A percentile compares a stretch with the other conserved stretches of the same genome.
phyloP scores from a whole-genome alignment of 2,797 vertebrate species.

The Helostoma temminkii region DNA sequence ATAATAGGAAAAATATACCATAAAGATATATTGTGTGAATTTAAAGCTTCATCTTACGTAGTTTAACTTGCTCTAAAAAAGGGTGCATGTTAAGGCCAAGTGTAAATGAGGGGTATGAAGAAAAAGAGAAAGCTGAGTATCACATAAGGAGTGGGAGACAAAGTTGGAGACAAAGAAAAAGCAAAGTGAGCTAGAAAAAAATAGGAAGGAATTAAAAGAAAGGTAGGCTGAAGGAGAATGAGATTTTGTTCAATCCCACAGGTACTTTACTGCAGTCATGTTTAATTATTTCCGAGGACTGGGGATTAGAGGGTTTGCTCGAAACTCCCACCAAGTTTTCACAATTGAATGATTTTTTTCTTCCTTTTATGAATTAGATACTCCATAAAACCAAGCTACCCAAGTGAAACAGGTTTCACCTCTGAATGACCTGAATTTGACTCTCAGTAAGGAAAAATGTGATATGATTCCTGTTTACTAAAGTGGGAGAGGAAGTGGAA shows the following conservation, averaged over 20 bases:
- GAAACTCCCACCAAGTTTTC: constrained; percentile 37
- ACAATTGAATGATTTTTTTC: constrained; percentile 25
- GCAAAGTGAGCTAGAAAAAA: constrained; percentile 3
- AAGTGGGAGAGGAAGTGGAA: not conserved
- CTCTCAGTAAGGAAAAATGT: not conserved
- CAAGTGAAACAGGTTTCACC: constrained; percentile 9
- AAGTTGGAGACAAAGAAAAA: constrained; percentile 11
- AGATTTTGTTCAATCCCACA: constrained; percentile 32
- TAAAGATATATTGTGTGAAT: not conserved
- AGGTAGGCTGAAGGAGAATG: constrained; percentile 29
- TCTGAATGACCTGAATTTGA: constrained; percentile 15
- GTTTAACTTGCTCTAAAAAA: not conserved
- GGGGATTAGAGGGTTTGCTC: constrained; percentile 39
- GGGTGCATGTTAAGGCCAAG: constrained; percentile 53
- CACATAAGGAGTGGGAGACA: constrained; percentile 22
- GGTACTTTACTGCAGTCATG: constrained; percentile 28
- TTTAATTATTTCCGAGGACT: constrained; percentile 59
- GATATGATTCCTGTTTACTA: not conserved
- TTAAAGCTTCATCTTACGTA: not conserved
- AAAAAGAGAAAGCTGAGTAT: constrained; percentile 13
- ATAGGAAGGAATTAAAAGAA: constrained; percentile 19
- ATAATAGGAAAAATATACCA: too few relatives aligned
- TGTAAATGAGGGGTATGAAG: constrained; percentile 25
- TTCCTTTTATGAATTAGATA: constrained; percentile 34
- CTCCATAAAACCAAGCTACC: constrained; percentile 7